Base-by-base conservation (phyloP, 2,113 vertebrate genomes). In the Pipra filicauda region DNA sequence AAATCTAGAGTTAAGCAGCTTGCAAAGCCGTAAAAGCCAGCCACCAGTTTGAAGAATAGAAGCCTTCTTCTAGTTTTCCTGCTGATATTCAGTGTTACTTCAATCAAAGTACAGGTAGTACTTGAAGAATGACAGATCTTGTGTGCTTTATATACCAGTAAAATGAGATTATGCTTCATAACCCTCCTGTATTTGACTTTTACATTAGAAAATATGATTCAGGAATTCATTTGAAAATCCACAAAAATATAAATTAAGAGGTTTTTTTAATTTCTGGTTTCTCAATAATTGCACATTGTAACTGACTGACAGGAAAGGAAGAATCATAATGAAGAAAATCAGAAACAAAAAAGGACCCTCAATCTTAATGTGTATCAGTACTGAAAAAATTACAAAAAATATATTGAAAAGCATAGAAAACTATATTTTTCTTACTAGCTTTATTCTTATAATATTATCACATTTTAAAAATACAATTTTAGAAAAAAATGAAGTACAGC, bases 391-490 rank as follows among this genome's bases (percentile, higher is more conserved):
- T 55, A 81, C 12, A 41, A 92, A 94, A 96, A 95, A 95, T 22
- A 91, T 70, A 89, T 79, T 14, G 86, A 84, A 85, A 97, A 93
- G 61, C 97, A 93, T 80, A 91, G 55, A 92, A 95, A 94, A 92
- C 83, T 91, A 89, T 98, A 97, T 98, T 97, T 97, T 95, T 95
- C 71, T 95, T 91, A 89, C 92, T 82, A 91, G 94, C 85, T 95
- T 96, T 96, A 97, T 97, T 97, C 97, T 97, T 98, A 96, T 93
- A 97, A 97, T 98, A 98, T 98, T 97, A 96, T 91, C 94, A 95
- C 98, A 98, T 97, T 98, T 94, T 88, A 97, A 86, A 98, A 98
- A 97, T 97, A 97, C 98, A 96, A 96, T 98, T 98, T 98, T 97
- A 96, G 96, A 48, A 88, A 97, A 98, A 97, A 98, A 97, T 61